Conservation (phyloP, 2,797 vertebrate species). For the Capromys pilorides region DNA sequence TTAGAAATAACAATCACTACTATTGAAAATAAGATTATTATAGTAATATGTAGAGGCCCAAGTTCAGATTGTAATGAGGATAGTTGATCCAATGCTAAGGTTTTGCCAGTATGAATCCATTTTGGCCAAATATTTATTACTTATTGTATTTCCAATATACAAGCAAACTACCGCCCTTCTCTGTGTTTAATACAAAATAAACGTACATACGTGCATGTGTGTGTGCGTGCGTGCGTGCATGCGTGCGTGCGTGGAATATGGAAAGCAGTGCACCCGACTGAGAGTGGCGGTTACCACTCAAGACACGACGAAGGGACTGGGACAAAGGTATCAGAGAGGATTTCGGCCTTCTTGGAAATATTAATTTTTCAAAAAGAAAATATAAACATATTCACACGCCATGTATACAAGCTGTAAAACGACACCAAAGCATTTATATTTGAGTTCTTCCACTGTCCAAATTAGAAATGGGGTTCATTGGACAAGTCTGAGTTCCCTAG, state of each 20-base stretch:
- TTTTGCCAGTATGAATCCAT: background rate
- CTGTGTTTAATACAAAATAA: background rate
- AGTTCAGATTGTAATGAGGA: background rate
- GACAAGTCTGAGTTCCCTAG: conserved; percentile 20
- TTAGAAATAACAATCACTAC: conserved; percentile 14
- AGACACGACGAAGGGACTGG: background rate
- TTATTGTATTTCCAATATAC: conserved; percentile 18
- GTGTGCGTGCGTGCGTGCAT: background rate
- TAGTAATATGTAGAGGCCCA: background rate
- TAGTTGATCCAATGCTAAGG: background rate
- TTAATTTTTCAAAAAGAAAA: conserved; percentile 18
- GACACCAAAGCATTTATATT: background rate
- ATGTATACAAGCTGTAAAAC: conserved; percentile 2
- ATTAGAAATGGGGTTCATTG: conserved; percentile 13
- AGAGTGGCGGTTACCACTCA: background rate
- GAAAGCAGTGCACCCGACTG: background rate
- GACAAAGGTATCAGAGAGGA: background rate
- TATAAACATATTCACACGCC: background rate
- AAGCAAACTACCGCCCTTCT: background rate
- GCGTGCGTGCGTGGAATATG: background rate
- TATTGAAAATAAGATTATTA: background rate
- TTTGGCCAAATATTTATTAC: background rate
- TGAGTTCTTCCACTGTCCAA: conserved; percentile 29
- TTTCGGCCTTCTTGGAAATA: conserved; percentile 7
- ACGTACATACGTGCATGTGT: background rate